These are phyloP conservation scores for Mylabris phalerata DNA, from an alignment of 1,140 invertebrate genomes.

Conservation along the genomic window DNA sequence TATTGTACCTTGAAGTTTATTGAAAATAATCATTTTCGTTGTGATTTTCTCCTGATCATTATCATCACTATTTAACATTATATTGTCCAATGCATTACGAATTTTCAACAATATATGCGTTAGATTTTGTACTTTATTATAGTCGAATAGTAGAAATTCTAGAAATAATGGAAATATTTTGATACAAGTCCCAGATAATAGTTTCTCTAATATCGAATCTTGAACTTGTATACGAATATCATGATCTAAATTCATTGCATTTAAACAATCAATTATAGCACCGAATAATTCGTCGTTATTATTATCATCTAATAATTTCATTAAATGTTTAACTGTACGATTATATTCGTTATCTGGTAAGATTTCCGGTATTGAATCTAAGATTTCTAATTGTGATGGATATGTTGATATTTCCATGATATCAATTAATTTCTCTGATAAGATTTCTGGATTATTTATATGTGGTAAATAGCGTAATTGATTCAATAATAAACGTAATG, in stretches of 20 bases:
- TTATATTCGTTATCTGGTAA: slow-evolving; percentile 33
- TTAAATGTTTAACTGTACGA: slow-evolving; percentile 27
- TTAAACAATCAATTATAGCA: slow-evolving; percentile 36
- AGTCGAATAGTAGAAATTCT: slow-evolving; percentile 32
- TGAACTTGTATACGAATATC: slow-evolving; percentile 27
- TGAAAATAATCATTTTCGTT: slow-evolving; percentile 30
- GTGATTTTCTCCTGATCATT: slow-evolving; percentile 23
- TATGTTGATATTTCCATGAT: slow-evolving; percentile 33
- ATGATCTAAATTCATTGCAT: slow-evolving; percentile 26
- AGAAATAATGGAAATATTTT: slow-evolving; percentile 34
- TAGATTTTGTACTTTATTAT: slow-evolving; percentile 17
- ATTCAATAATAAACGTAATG: slow-evolving; percentile 28
- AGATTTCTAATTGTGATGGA: slow-evolving; percentile 34
- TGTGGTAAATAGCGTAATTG: slow-evolving; percentile 32
- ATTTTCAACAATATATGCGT: slow-evolving; percentile 22
- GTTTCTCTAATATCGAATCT: slow-evolving; percentile 28
- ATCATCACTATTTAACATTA: slow-evolving; percentile 17
- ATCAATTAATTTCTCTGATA: slow-evolving; percentile 32
- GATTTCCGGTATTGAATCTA: slow-evolving; percentile 37
- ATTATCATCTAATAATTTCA: slow-evolving; percentile 24
- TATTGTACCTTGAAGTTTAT: slow-evolving; percentile 22
- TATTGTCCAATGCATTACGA: slow-evolving; percentile 29
- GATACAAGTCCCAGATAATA: slow-evolving; percentile 19
- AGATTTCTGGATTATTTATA: slow-evolving; percentile 27
- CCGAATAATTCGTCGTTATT: slow-evolving; percentile 27